A percentile compares a stretch with the other conserved stretches of the same genome.
These are phyloP conservation scores for Denticeps clupeoides DNA, from an alignment of 2,797 vertebrate genomes.

Conservation along the genomic window DNA sequence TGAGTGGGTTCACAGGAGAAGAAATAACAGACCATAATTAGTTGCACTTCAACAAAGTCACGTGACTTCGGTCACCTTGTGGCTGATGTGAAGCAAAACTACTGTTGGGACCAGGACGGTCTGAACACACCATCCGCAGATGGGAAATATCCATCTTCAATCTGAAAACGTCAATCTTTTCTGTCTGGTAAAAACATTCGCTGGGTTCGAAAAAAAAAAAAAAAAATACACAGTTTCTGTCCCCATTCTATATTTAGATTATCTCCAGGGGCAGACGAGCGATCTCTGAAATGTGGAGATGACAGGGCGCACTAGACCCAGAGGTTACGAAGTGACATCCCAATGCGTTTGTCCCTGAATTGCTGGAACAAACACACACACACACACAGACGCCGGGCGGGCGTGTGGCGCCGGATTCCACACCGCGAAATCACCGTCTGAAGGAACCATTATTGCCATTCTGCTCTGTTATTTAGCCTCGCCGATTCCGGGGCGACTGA, in stretches of 20 bases:
- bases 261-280: constrained; percentile 51
- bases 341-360: constrained; percentile 53
- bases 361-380: constrained; percentile 24
- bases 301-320: constrained; percentile 60
- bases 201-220: constrained; percentile 40
- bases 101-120: too few species aligned
- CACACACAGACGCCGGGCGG: constrained; percentile 42
- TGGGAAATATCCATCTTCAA: too few species aligned
- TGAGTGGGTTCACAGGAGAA: too few species aligned
- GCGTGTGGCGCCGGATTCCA: too few species aligned
- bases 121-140: too few species aligned
- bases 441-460: too few species aligned
- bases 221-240: constrained; percentile 53
- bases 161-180: too few species aligned
- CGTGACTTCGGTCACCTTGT: too few species aligned
- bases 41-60: too few species aligned
- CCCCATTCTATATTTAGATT: constrained; percentile 62
- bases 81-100: too few species aligned
- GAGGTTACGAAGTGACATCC: constrained; percentile 64
- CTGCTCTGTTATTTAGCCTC: neutral
- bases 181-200: neutral
- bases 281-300: constrained; percentile 59
- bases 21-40: too few species aligned
- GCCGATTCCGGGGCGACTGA: neutral
- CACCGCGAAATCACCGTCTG: too few species aligned